phyloP scores from a whole-genome alignment of 2,113 vertebrate species.

The Chamaea fasciata region DNA sequence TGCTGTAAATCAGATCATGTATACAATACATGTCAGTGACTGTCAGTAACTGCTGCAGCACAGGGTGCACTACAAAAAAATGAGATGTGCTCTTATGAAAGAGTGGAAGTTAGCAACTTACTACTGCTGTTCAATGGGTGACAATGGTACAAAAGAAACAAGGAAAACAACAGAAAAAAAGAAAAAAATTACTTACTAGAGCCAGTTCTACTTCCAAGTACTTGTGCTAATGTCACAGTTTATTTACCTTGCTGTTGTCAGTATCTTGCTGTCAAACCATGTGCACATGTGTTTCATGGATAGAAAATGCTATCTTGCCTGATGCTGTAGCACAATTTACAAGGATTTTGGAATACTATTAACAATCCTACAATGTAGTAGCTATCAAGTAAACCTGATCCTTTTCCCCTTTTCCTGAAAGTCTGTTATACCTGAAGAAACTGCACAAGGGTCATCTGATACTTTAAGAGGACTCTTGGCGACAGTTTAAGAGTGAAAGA shows the following conservation, averaged over 20 bases:
- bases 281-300: not conserved
- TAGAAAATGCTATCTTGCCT: not conserved
- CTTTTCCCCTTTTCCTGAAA: not conserved
- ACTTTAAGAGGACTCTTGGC: not conserved
- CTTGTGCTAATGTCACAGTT: not conserved
- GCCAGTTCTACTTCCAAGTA: not conserved
- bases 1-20: not conserved
- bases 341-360: not conserved
- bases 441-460: not conserved
- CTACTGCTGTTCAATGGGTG: not conserved
- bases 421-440: not conserved
- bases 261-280: not conserved
- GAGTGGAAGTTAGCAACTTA: not conserved
- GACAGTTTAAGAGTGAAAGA: not conserved
- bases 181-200: not conserved
- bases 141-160: not conserved
- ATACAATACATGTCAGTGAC: not conserved
- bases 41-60: not conserved
- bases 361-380: not conserved
- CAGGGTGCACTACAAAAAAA: not conserved
- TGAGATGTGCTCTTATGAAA: not conserved
- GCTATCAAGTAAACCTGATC: not conserved
- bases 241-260: not conserved
- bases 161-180: not conserved
- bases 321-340: not conserved